Evolutionary conservation across 2,113 vertebrate genomes (phyloP), one percentile per base, ranked within the genome.

Genomic region (Sceloporus tristichus): DNA sequence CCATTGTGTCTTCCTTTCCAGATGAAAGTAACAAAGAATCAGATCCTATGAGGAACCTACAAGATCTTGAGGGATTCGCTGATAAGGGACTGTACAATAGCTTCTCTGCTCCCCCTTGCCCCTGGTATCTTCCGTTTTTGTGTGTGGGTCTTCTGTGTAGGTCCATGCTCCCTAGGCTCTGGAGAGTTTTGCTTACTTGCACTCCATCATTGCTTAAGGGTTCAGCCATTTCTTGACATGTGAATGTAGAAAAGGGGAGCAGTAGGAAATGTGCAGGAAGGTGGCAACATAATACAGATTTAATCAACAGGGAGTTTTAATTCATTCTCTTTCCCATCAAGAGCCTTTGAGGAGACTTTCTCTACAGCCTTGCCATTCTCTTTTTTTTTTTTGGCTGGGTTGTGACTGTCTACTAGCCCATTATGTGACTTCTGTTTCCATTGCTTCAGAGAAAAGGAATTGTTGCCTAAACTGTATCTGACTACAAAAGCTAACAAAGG

Each of bases 171-270:
- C 38, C 73, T 5, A 40, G 16, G 6, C 21, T 75, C 54, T 62
- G 84, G 86, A 40, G 40, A 56, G 48, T 77, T 75, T 34, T 23
- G 38, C 21, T 59, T 66, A 59, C 65, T 66, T 84, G 48, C 42
- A 78, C 62, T 83, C 66, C 77, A 40, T 76, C 65, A 27, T 82
- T 62, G 18, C 19, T 62, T 85, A 75, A 56, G 62, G 25, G 56
- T 81, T 74, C 54, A 62, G 78, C 86, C 70, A 65, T 88, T 88
- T 70, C n/a, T 82, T 78, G 87, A 88, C 87, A 40, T 88, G 65
- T 88, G 87, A 88, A 88, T 88, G 87, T 88, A 88, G n/a, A 83
- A 54, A 88, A 77, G 71, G 42, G 66, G 62, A 79, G 40, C 48
- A 53, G 7, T 4, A 66, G n/a, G 40, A 79, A 71, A 66, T 48